Base-by-base conservation (phyloP, 1,140 invertebrate genomes). In the Drosophila azteca region DNA sequence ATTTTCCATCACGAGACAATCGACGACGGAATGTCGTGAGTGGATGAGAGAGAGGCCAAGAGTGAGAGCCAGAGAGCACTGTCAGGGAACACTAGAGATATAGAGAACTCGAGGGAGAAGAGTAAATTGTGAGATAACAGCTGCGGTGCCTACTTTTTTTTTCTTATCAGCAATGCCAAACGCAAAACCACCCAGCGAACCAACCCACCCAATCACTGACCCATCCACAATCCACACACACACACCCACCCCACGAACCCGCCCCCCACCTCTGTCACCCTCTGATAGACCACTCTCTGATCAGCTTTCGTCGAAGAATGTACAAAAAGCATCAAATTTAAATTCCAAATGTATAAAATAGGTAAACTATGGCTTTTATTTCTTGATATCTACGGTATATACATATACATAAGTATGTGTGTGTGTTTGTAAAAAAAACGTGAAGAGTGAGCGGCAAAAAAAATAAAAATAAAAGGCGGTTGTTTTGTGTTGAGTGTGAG, bases 1-100 rank as follows among this genome's bases (percentile, higher is more conserved):
- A 87, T 80, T 84, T 85, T 76, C 80, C 80, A 79, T 73, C 72
- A 74, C 71, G 71, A 74, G 71, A 74, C 71, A 74, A 65, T 65
- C 51, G 64, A 74, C 51, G 64, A 74, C 59, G 66, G 54, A 61
- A 62, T 66, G 52, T 58, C 35, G 39, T 35, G 15, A 24, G 29
- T 6, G 15, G 11, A 11, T 20, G 17, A 52, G 29, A 29, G 50
- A 13, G 22, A 24, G 24, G 24, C 24, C 43, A 15, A 39, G 15
- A 52, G 49, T 35, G 15, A 24, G 29, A 6, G 15, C 3, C 4
- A 52, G 50, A 31, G 50, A 13, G 22, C 6, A 26, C 45, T 31
- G 6, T 51, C 13, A 41, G 49, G 3, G 35, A 11, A 13, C 35
- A 39, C 35, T 39, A 39, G 11, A 39, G 35, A 39, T 11, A 39